Conservation (phyloP, 35 echinoderm and acorn worm genomes). For the Apostichopus californicus region DNA sequence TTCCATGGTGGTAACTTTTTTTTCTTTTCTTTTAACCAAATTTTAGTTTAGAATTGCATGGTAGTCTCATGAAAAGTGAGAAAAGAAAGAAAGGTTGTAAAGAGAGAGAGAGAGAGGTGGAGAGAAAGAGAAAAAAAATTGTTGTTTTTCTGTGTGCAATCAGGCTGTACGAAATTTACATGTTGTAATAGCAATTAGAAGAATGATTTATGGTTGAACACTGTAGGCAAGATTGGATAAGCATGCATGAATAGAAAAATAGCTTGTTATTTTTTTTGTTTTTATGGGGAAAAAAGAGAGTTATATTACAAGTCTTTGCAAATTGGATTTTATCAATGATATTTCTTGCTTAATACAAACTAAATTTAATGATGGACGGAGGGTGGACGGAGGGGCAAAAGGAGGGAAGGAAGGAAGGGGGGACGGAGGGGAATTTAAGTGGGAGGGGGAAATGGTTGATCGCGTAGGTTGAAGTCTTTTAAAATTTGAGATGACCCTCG, state of each 20-base stretch:
- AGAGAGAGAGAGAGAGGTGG: no score
- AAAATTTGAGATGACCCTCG: no score
- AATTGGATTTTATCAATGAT: constrained; percentile 8
- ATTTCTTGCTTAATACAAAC: not conserved
- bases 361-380: no score
- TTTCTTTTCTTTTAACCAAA: not conserved
- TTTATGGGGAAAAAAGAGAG: no score
- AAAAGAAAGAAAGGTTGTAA: not conserved
- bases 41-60: not conserved
- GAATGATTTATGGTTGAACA: constrained; percentile 12
- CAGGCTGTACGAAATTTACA: not conserved
- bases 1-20: not conserved
- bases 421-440: no score
- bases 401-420: no score
- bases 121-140: not conserved
- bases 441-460: no score
- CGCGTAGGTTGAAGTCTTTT: no score
- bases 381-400: no score
- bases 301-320: not conserved
- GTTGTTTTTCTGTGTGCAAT: constrained; percentile 2
- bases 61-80: not conserved
- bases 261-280: not conserved
- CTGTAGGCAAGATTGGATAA: not conserved
- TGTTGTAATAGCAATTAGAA: constrained; percentile 7
- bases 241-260: not conserved